Evolutionary conservation across 2,888 invertebrate genomes (phyloP), one percentile per base, ranked within the genome.

Genomic region (Ethmia dodecea): DNA sequence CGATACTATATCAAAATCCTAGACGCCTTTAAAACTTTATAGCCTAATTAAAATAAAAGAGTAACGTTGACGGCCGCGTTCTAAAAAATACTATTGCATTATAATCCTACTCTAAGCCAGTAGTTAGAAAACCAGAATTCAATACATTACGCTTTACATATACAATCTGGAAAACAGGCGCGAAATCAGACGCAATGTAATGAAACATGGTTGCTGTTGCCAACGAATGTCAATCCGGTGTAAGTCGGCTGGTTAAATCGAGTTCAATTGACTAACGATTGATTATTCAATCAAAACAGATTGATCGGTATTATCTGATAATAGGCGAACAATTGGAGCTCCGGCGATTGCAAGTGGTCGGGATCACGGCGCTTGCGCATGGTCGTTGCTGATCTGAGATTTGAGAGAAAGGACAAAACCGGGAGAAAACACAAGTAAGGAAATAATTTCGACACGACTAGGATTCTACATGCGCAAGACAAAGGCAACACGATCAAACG

Each of bases 301-400:
- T 84, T 83, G 81, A 84, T 86, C 79, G 72, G 76, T 65, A 72
- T 83, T 83, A 84, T 80, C 80, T 67, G 75, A 73, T 80, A 80
- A 81, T 71, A 64, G 70, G 57, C 60, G 61, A 43, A 57, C 71
- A 71, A 67, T 65, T 51, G 62, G 60, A 47, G 35, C 24, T 38
- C 35, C 42, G 45, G n/a, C 26, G 26, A n/a, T 14, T 33, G 31
- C 41, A 49, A 47, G 61, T 62, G 62, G 45, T 36, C 42, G 38
- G 47, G 43, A 56, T 51, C 60, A 58, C 55, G 52, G 42, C 22
- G 43, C 32, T 35, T 43, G 28, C 37, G 47, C 60, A 53, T 66
- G 68, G n/a, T 26, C 22, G 8, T 31, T 27, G 36, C 10, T 4
- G 13, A 13, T 11, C n/a, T 8, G 13, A n/a, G n/a, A n/a, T n/a